These are phyloP conservation scores for Oxyscelio sp. DNA, from an alignment of 2,888 invertebrate species.

Conservation along the genomic window DNA sequence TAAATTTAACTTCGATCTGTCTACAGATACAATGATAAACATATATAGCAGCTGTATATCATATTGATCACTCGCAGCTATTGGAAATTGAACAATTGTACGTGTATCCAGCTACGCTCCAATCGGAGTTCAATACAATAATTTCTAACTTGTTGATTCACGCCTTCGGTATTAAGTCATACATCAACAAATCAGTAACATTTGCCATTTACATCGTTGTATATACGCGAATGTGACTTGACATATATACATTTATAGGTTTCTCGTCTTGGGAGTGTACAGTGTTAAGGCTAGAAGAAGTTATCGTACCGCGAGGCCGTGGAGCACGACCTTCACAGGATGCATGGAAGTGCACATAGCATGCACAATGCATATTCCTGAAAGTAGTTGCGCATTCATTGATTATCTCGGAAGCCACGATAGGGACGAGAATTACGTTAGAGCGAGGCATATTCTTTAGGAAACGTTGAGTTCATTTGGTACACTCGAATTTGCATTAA, in stretches of 20 bases:
- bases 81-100: constrained; percentile 20
- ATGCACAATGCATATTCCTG: constrained; percentile 51
- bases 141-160: constrained; percentile 14
- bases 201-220: background rate
- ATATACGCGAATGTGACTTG: background rate
- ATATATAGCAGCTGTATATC: background rate
- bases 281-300: constrained; percentile 43
- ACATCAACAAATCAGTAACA: constrained; percentile 13
- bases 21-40: background rate
- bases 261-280: constrained; percentile 10
- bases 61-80: constrained; percentile 20
- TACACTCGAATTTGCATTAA: constrained; percentile 1
- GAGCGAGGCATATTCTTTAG: constrained; percentile 23
- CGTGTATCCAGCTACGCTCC: background rate
- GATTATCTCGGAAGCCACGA: constrained; percentile 50
- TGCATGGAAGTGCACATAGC: constrained; percentile 40
- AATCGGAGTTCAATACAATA: constrained; percentile 1
- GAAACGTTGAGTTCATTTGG: background rate
- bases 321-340: constrained; percentile 52
- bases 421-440: constrained; percentile 57
- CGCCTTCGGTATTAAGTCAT: background rate
- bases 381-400: constrained; percentile 56
- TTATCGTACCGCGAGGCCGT: constrained; percentile 52
- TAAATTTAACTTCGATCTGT: constrained; percentile 32
- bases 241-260: constrained; percentile 32